phyloP scores from a whole-genome alignment of 92 coral and sea anemone genomes.

The Blastomussa wellsi region DNA sequence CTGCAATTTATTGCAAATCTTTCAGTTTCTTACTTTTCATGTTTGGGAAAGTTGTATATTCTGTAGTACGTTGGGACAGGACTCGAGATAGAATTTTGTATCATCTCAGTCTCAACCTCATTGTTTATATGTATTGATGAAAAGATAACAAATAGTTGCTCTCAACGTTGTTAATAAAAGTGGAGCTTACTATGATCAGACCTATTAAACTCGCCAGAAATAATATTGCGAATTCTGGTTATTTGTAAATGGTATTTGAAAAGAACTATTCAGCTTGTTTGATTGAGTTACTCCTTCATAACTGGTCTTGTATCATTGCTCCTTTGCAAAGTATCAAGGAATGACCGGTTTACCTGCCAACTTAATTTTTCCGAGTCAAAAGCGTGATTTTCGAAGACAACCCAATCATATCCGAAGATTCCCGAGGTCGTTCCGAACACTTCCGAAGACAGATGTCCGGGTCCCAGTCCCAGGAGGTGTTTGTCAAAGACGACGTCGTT shows the following conservation, averaged over 20 bases:
- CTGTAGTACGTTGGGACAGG: background rate
- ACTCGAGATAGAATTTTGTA: background rate
- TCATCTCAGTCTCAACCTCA: background rate
- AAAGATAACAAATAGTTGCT: background rate
- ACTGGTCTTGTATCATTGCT: background rate
- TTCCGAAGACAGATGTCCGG: too few relatives aligned
- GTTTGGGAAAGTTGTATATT: background rate
- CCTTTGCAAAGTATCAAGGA: background rate
- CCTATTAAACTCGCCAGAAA: background rate
- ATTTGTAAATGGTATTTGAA: background rate
- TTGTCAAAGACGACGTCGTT: too few relatives aligned
- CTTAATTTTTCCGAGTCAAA: too few relatives aligned
- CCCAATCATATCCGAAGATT: too few relatives aligned
- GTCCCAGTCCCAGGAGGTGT: too few relatives aligned
- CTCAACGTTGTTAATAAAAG: background rate
- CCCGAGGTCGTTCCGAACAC: too few relatives aligned
- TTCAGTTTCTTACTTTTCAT: background rate
- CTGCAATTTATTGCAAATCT: background rate
- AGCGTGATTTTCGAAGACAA: too few relatives aligned
- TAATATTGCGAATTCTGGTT: background rate
- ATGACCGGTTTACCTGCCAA: too few relatives aligned
- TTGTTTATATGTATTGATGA: background rate
- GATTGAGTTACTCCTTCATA: too few relatives aligned
- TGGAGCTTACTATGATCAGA: background rate
- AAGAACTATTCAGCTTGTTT: background rate